Conservation (phyloP, 1,140 invertebrate genomes). For the Drosophila pseudoobscura region DNA sequence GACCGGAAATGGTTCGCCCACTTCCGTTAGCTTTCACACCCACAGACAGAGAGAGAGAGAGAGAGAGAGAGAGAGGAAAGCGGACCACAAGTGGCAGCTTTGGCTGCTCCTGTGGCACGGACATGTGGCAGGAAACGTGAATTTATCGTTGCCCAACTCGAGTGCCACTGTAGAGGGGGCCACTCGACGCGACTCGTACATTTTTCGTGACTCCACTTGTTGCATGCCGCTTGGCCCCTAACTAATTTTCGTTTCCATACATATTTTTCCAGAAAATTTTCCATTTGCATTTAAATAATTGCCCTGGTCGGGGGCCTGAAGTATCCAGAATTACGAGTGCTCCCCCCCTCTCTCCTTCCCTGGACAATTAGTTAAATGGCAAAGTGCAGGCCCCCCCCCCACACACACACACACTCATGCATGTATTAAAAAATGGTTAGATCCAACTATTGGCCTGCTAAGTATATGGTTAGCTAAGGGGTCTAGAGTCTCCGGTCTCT, state of each 20-base stretch:
- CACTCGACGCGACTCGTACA: conserved; percentile 25
- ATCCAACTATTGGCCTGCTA: conserved; percentile 41
- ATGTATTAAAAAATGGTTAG: conserved; percentile 19
- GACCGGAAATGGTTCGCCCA: conserved; percentile 69
- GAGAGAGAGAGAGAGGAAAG: too few species aligned
- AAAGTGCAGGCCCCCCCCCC: conserved; percentile 37
- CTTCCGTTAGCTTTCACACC: conserved; percentile 72
- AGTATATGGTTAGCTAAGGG: conserved; percentile 44
- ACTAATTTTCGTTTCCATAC: conserved; percentile 35
- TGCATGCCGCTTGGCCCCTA: conserved; percentile 10
- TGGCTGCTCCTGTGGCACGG: conserved; percentile 54
- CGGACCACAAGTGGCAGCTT: conserved; percentile 25
- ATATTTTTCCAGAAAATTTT: conserved; percentile 49
- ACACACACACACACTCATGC: neutral
- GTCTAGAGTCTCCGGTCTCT: conserved; percentile 21
- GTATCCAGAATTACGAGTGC: conserved; percentile 43
- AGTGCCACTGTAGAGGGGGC: conserved; percentile 42
- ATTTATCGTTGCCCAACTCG: conserved; percentile 71
- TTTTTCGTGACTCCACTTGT: conserved; percentile 49
- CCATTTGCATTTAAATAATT: conserved; percentile 64
- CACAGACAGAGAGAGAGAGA: conserved; percentile 10
- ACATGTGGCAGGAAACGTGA: conserved; percentile 74
- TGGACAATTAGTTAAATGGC: conserved; percentile 53
- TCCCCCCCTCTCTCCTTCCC: conserved; percentile 7
- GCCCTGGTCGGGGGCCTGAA: conserved; percentile 7